These are phyloP conservation scores for Rhyacophila evoluta DNA, from an alignment of 2,888 invertebrate genomes.

Conservation along the genomic window DNA sequence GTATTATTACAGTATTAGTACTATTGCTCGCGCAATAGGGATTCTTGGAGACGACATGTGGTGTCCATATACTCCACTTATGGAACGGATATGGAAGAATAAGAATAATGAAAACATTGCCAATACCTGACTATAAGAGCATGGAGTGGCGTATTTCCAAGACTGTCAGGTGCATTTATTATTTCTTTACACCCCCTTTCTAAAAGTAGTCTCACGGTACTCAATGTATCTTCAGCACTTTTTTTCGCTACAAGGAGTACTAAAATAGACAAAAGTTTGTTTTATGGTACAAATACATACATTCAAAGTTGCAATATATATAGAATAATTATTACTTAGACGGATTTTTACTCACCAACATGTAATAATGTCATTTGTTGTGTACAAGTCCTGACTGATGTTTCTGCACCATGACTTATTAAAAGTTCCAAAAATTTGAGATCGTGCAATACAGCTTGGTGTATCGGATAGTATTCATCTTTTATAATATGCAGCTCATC, in stretches of 20 bases:
- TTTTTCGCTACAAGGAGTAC: constrained; percentile 78
- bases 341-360: constrained; percentile 66
- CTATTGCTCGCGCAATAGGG: no score
- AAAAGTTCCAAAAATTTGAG: constrained; percentile 76
- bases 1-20: no score
- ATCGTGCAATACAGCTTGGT: constrained; percentile 80
- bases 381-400: constrained; percentile 76
- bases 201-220: constrained; percentile 76
- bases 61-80: no score
- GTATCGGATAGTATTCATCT: constrained; percentile 84
- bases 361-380: constrained; percentile 79
- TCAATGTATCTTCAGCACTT: constrained; percentile 77
- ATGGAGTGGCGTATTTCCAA: constrained; percentile 81
- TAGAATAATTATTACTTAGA: no score
- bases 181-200: constrained; percentile 80
- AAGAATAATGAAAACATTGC: no score
- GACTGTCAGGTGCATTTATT: constrained; percentile 78
- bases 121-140: constrained; percentile 67
- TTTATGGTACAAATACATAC: no score
- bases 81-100: no score
- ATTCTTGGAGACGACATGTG: no score
- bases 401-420: constrained; percentile 77
- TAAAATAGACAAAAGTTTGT: constrained; percentile 55
- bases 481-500: constrained; percentile 79
- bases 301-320: no score